Evolutionary conservation across 2,888 invertebrate species (phyloP), one percentile per base, ranked within the genome.

Genomic region (Zaprionus bogoriensis): DNA sequence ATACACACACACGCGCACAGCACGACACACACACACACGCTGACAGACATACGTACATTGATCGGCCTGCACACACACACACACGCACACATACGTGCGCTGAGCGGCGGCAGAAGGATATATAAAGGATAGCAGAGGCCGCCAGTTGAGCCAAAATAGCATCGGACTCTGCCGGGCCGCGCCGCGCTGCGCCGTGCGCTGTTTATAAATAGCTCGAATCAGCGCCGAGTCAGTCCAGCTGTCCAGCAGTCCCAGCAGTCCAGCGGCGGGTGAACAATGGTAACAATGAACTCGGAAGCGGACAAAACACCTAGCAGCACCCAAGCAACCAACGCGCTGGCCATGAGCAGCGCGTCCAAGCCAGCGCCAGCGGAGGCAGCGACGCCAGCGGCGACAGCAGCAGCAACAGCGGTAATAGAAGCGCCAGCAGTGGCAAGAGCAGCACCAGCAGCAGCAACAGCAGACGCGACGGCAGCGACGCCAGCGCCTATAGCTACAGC

Each of bases 261-360:
- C 32, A n/a, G 44, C 30, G 42, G 54, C 46, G 41, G 50, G 59
- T 65, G 53, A 60, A 88, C 86, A 87, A 90, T 88, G 91, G 91
- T 91, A 89, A 91, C 91, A 76, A 91, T 91, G 91, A 91, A 90
- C 79, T 90, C 91, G 65, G 91, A 91, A 75, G 82, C 89, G 77
- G 91, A 91, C 87, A 91, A 90, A 87, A 89, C 89, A 67, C 85
- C 88, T 74, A 74, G 63, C 60, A 74, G 73, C 67, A 76, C 76
- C 48, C 80, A 82, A 69, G 86, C 87, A 74, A 79, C 83, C 62
- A 74, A 78, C 59, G 80, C 85, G 38, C 72, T 78, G 58, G 75
- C 77, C 30, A 74, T 81, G 68, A 78, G 77, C 65, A 85, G 63
- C 46, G 77, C 77, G 55, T 62, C 75, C 44, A 88, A 88, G 53